Base-by-base conservation (phyloP, 2,113 vertebrate species). In the Chloropsis cyanopogon region DNA sequence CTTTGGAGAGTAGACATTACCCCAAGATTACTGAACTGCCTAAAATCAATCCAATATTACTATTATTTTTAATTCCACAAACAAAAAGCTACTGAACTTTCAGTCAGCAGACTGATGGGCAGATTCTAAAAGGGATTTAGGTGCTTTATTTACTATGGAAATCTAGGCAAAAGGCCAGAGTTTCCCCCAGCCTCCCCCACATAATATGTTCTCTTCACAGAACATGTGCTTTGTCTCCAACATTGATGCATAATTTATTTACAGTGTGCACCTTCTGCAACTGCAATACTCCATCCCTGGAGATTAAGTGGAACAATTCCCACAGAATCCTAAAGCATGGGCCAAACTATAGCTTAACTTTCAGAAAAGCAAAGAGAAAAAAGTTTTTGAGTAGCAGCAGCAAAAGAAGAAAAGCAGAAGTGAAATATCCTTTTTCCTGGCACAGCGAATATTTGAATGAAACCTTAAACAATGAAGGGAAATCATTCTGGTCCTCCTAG, bases 381-480 rank as follows among this genome's bases (percentile, higher is more conserved):
- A 77, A 41, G n/a, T 86, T 54, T 95, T 88, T 56, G 78, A 78
- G 41, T 39, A 96, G 86, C 71, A 90, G 68, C 59, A 95, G 63
- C 7, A 1, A 88, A 78, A 81, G 81, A 71, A 96, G 70, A 92
- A 86, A 94, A 84, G 54, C 68, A 92, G 68, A 93, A 86, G 37
- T 91, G 66, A 97, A 96, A 97, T 82, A 95, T 88, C 71, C 91
- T 96, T 93, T 94, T 94, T 96, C 90, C 88, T 97, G 86, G 71
- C 90, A 95, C 54, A 82, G 59, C 1, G 37, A 93, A 80, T 75
- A 87, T 69, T 82, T 91, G 91, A 94, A 96, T 85, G 81, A 93
- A 95, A 86, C 91, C 61, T 71, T 65, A 92, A 97, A 98, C 97
- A 98, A 98, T 97, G 46, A 93, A 90, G 83, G 96, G 97, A 98